Conservation (phyloP, 2,113 vertebrate species). For the Pionites leucogaster region DNA sequence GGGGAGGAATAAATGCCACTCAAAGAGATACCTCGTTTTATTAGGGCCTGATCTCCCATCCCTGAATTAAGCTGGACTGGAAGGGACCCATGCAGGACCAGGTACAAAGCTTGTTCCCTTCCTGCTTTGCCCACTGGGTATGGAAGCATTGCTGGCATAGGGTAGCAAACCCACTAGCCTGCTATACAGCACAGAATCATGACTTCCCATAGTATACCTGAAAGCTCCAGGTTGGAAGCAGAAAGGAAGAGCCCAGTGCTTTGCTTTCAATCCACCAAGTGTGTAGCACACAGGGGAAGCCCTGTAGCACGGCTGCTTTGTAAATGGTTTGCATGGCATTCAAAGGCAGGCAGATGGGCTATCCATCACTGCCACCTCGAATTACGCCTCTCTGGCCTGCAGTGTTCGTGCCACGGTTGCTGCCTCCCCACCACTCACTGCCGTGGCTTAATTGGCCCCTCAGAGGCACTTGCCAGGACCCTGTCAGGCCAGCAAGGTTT, state of each 20-base stretch:
- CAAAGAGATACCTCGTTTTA: not conserved
- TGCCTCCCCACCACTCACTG: not conserved
- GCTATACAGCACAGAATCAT: accelerated
- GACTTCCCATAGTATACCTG: not conserved
- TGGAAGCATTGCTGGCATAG: accelerated
- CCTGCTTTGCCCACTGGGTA: not conserved
- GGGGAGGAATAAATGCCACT: not conserved
- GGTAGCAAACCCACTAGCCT: not conserved
- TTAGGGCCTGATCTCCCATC: accelerated
- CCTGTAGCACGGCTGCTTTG: not conserved
- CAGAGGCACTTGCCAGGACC: not conserved
- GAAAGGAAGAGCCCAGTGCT: not conserved
- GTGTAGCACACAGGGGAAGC: accelerated
- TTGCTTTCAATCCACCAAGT: not conserved
- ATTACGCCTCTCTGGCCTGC: not conserved
- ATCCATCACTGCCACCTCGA: not conserved
- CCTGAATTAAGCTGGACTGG: not conserved
- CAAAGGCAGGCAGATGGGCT: not conserved
- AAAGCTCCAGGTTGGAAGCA: not conserved
- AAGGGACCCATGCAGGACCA: not conserved
- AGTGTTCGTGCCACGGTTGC: not conserved
- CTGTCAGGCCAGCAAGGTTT: not conserved
- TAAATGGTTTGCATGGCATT: slow-evolving; percentile 11
- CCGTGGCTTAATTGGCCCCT: accelerated
- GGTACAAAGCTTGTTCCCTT: not conserved